A percentile compares a stretch with the other conserved stretches of the same genome.
These are phyloP conservation scores for Megaceryle maxima DNA, from an alignment of 2,113 vertebrate species.

Conservation along the genomic window DNA sequence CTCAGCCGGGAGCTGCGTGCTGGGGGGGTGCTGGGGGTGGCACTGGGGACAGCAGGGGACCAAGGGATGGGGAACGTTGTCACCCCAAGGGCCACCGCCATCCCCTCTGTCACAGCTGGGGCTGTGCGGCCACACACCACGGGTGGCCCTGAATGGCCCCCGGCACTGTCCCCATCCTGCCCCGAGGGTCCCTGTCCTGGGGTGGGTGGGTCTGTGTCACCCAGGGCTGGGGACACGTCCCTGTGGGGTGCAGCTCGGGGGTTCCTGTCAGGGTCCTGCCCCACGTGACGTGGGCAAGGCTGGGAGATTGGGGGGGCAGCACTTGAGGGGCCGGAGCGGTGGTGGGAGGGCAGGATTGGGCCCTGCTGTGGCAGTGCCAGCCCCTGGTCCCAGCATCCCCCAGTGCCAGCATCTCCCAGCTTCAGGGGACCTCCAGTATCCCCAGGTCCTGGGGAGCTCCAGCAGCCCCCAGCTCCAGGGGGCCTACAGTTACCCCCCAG, in stretches of 20 bases:
- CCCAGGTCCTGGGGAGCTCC: neutral
- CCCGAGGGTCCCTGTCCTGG: neutral
- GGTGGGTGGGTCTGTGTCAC: neutral
- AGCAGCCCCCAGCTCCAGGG: neutral
- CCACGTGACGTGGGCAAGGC: accelerated
- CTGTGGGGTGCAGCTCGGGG: neutral
- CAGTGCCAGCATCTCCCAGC: too few species aligned
- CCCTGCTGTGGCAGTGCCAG: neutral
- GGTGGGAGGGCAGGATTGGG: neutral
- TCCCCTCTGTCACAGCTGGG: neutral
- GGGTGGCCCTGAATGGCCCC: too few species aligned
- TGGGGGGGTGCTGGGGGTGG: neutral
- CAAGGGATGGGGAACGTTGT: neutral
- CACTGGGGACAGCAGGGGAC: neutral
- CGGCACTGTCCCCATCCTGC: too few species aligned
- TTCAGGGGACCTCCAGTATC: neutral
- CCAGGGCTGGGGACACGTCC: neutral
- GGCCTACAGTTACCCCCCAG: too few species aligned
- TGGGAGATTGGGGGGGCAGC: neutral
- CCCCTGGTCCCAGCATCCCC: neutral
- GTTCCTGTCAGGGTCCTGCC: neutral
- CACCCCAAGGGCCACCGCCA: neutral
- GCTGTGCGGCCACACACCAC: neutral
- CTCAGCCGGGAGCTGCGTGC: neutral
- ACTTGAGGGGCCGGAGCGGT: neutral